Base-by-base conservation (phyloP, 1,140 invertebrate species). In the Pemphigus obesinymphae region DNA sequence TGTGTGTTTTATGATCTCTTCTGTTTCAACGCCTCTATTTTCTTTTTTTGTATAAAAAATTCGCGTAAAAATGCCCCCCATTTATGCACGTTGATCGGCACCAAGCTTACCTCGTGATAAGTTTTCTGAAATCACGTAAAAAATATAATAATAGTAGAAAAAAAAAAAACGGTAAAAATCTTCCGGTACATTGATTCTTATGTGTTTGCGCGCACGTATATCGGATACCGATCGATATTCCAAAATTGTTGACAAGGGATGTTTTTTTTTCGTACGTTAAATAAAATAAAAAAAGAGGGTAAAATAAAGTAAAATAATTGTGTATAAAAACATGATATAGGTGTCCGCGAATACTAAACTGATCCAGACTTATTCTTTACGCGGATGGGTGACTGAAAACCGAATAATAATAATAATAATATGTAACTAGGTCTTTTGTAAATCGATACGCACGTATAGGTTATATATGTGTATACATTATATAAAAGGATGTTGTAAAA, bases 91-190 rank as follows among this genome's bases (percentile, higher is more conserved):
- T 3, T n/a, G n/a, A n/a, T n/a, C 23, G 40, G n/a, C 17, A 17
- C 40, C 7, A 17, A n/a, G n/a, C 5, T 31, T 23, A 73, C 70
- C 70, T 34, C 70, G 29, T 1, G 8, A 13, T 11, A 8, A 2
- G 26, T 73, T 50, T 73, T 48, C n/a, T 3, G n/a, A 17, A 55
- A 75, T 53, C 34, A 0, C 72, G 48, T 37, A 34, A 53, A 45
- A 73, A 73, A 43, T 23, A 70, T 23, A 40, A 40, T n/a, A n/a
- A n/a, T n/a, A n/a, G n/a, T 68, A 5, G 26, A 53, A 53, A 73
- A 50, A 53, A 76, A 55, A 76, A 37, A 76, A 76, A 55, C 73
- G 73, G 73, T 76, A 76, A 76, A 76, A 76, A 76, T 58, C 73
- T 76, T 76, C 73, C 73, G 8, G 48, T 76, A 76, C 73, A 76